Evolutionary conservation across 2,888 invertebrate genomes (phyloP), one percentile per base, ranked within the genome.

Genomic region (Proisotoma minuta): DNA sequence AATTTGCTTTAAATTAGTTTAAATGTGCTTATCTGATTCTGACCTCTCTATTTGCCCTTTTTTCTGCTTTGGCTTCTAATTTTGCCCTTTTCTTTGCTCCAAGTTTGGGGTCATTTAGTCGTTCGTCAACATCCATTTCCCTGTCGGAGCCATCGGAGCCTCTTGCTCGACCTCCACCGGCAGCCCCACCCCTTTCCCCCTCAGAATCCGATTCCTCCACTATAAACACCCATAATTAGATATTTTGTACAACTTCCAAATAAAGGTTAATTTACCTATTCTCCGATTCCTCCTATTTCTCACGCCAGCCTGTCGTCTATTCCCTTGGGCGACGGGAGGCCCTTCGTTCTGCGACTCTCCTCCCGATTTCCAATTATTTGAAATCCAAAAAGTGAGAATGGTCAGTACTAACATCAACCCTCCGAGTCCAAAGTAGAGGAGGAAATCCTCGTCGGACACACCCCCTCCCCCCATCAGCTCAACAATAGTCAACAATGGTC

Each of bases 41-140:
- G 71, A 79, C 82, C 78, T 93, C 96, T 72, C 90, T 83, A 68
- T 86, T 86, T 54, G 85, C 84, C 76, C 87, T 88, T 77, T 87
- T 92, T 76, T 90, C 94, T 70, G 89, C 86, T 78, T 98, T 98
- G 0, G 92, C 92, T 80, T 95, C 94, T 47, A 97, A 78, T 78
- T 98, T 98, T 0, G 91, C 91, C 28, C 90, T 81, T 80, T 97
- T 98, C 79, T 97, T 98, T 0, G 93, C 88, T 10, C 97, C 97
- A 48, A 82, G 59, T 52, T 73, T 73, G 1, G 71, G 83, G 27
- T 82, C 80, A 26, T 81, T 81, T 10, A 68, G 40, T 47, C 71
- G 70, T 15, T 81, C 82, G 49, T 78, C 79, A 20, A 81, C 82
- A 28, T 82, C 83, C 18, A 81, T 82, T 12, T 69, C 63, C 12